Base-by-base conservation (phyloP, 2,888 invertebrate species). In the Augochlorella aurata region DNA sequence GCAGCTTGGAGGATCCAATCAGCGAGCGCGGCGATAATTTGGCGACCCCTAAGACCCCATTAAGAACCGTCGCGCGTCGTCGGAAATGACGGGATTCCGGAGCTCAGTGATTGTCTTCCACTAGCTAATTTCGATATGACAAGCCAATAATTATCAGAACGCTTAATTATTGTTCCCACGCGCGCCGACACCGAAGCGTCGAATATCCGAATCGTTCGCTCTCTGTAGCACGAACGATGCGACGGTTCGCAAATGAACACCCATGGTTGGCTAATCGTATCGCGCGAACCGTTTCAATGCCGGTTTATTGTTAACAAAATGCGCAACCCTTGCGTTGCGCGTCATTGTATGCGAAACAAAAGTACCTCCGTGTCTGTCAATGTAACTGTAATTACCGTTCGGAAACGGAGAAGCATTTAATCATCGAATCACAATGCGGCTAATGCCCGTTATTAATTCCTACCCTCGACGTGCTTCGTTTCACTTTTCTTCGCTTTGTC, bases 101-200 rank as follows among this genome's bases (percentile, higher is more conserved):
- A 29, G 38, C 47, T 66, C 81, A 72, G 82, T 85, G 86, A 86
- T 88, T 86, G 82, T 82, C 79, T 85, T 69, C 73, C 70, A 61
- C 58, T 70, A 45, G 67, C 77, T 81, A 77, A 88, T 86, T 86
- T 77, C 50, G 65, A 58, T 67, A 75, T 72, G 82, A 72, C 80
- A 67, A 66, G 52, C 72, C 70, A 49, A 79, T 85, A 88, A 88
- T 88, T 88, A 87, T 69, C 79, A 78, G 77, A 84, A 81, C 75
- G 75, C 77, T 81, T 85, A 81, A 88, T 88, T 85, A 84, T 79
- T 77, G 81, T 65, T 50, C 75, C 38, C 65, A 66, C 77, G 75
- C 38, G 38, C 38, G 38, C 38, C 38, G 38, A 38, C 7, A 7
- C 38, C 7, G 69, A 38, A 44, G 47, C 70, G 29, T 76, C 52